These are phyloP conservation scores for Empidonax traillii DNA, from an alignment of 2,113 vertebrate genomes.

Conservation along the genomic window DNA sequence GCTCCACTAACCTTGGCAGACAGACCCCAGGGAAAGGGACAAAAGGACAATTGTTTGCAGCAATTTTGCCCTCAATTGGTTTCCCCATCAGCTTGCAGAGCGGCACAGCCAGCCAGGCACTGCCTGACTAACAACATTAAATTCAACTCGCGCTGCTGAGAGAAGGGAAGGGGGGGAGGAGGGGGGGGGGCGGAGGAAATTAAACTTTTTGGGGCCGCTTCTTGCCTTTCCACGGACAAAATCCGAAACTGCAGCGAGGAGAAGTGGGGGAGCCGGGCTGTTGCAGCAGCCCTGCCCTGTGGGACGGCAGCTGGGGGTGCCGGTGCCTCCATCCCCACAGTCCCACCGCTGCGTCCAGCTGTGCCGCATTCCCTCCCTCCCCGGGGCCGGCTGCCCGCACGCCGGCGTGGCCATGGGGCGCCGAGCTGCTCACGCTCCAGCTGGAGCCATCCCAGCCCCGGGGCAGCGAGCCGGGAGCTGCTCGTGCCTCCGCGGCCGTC, in stretches of 20 bases:
- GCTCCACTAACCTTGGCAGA: slow-evolving; percentile 71
- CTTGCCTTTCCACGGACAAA: not conserved
- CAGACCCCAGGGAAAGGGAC: slow-evolving; percentile 64
- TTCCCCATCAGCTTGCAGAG: slow-evolving; percentile 63
- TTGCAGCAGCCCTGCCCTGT: not conserved
- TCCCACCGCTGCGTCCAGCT: not conserved
- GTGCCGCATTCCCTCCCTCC: not conserved
- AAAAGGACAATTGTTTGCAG: slow-evolving; percentile 72
- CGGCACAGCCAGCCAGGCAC: slow-evolving; percentile 55
- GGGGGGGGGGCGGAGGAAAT: not conserved
- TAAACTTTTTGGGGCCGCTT: not conserved
- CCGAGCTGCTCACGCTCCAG: not conserved
- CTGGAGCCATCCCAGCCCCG: not conserved
- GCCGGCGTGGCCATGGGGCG: not conserved
- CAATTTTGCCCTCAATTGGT: slow-evolving; percentile 65
- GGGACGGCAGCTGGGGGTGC: not conserved
- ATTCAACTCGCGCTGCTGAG: slow-evolving; percentile 51
- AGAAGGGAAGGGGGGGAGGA: not conserved
- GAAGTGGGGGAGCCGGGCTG: rapidly evolving
- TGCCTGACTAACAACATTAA: slow-evolving; percentile 68
- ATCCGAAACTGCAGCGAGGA: rapidly evolving
- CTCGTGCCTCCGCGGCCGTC: not conserved
- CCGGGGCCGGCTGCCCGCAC: not conserved
- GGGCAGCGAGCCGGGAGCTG: not conserved
- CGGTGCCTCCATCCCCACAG: rapidly evolving